Evolutionary conservation across 2,797 vertebrate species (phyloP).

Genomic region (Xenopus petersii): DNA sequence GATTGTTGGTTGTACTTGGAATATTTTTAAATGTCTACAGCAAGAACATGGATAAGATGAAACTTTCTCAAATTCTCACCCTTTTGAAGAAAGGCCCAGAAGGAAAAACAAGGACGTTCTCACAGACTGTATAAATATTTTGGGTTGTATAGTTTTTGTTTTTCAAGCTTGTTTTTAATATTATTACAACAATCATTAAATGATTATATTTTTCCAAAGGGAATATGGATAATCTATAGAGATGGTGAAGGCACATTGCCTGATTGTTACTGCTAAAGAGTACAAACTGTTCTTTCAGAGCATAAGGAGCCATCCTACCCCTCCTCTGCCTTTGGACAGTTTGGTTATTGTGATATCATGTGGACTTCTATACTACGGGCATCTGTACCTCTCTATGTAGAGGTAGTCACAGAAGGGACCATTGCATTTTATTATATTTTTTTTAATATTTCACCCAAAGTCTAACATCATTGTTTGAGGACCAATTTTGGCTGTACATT

Average conservation of each 20-base stretch:
- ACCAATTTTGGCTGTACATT: constrained; percentile 10
- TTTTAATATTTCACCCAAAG: constrained; percentile 1
- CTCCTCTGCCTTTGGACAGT: constrained; percentile 2
- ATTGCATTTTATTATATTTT: constrained; percentile 16
- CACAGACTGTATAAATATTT: constrained; percentile 81
- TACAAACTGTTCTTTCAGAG: constrained; percentile 33
- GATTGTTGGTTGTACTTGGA: constrained; percentile 89
- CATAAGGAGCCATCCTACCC: constrained; percentile 12
- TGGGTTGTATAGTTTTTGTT: constrained; percentile 16
- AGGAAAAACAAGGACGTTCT: constrained; percentile 79
- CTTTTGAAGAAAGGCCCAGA: constrained; percentile 67
- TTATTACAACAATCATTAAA: constrained; percentile 41
- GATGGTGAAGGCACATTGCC: constrained; percentile 55
- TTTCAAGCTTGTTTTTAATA: background rate
- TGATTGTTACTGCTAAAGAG: constrained; percentile 39
- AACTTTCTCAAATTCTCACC: constrained; percentile 76
- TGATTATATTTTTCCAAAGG: constrained; percentile 61
- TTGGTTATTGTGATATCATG: background rate
- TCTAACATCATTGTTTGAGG: constrained; percentile 7
- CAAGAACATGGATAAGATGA: constrained; percentile 94
- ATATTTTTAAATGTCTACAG: constrained; percentile 98
- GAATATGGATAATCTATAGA: constrained; percentile 60
- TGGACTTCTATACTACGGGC: background rate
- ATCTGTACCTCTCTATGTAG: background rate
- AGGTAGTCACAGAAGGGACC: constrained; percentile 28